Evolutionary conservation across 2,888 invertebrate species (phyloP).

Genomic region (Latrodectus hesperus): DNA sequence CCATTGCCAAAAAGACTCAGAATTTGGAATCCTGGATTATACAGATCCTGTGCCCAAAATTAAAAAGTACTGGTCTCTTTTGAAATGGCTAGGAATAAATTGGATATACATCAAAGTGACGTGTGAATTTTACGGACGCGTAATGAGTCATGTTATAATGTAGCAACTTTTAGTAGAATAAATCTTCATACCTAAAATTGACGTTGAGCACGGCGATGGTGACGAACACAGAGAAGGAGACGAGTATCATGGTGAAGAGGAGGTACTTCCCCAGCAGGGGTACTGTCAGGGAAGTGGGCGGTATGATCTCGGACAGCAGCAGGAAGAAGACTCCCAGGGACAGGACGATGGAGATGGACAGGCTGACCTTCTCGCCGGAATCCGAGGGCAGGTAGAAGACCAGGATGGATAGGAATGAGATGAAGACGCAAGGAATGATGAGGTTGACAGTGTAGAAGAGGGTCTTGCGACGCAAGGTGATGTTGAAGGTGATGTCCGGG

Average conservation of each 20-base stretch:
- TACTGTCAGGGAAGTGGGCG: constrained; percentile 96
- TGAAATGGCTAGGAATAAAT: too few relatives aligned
- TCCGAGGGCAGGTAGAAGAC: constrained; percentile 98
- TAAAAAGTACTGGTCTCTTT: too few relatives aligned
- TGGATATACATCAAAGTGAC: too few relatives aligned
- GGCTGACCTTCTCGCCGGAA: constrained; percentile 98
- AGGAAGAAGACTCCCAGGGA: constrained; percentile 99
- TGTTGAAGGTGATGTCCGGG: constrained; percentile 98
- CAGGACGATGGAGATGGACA: constrained; percentile 98
- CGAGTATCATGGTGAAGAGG: constrained; percentile 96
- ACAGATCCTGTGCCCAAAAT: too few relatives aligned
- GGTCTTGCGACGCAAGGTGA: constrained; percentile 97
- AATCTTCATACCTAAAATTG: constrained; percentile 80
- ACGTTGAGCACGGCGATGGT: constrained; percentile 95
- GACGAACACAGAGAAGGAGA: constrained; percentile 93
- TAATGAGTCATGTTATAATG: too few relatives aligned
- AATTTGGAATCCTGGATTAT: too few relatives aligned
- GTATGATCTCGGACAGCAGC: constrained; percentile 97
- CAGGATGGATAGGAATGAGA: constrained; percentile 93
- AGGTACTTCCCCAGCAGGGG: constrained; percentile 96
- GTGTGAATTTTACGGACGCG: too few relatives aligned
- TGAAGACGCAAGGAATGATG: constrained; percentile 96
- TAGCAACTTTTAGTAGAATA: too few relatives aligned
- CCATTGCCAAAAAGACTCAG: too few relatives aligned
- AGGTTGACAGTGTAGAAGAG: constrained; percentile 97